Evolutionary conservation across 2,888 invertebrate genomes (phyloP), one percentile per base, ranked within the genome.

Genomic region (Dromius quadrimaculatus): DNA sequence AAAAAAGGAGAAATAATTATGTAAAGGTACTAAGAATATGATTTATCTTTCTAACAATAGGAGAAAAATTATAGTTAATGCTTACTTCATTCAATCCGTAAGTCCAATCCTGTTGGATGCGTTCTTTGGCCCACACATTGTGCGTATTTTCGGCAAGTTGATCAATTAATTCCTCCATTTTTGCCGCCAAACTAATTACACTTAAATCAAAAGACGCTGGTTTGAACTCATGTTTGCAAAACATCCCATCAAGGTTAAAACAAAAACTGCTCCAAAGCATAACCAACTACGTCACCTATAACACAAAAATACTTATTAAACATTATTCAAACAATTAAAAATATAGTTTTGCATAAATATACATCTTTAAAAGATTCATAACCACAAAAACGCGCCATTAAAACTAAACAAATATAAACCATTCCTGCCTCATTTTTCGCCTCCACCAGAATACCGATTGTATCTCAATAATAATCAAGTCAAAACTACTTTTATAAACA

Each of bases 151-250:
- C 97, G 0, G 99, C 98, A 70, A 99, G 83, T 76, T 95, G 93
- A 81, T 98, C 98, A 0, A 98, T 96, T 22, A 99, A 85, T 79
- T 98, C 97, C 79, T 97, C 96, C 89, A 99, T 91, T 83, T 97
- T 97, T 2, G 95, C 93, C 59, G 93, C 93, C 72, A 99, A 86
- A 45, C 90, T 89, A 71, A 98, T 94, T 54, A 95, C 95, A 77
- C 92, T 91, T 73, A 99, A 87, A 83, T 99, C 99, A 65, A 99
- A 84, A 0, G 99, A 99, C 5, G 97, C 96, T 66, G 99, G 99
- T 82, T 98, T 98, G 84, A 98, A 99, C 5, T 98, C 97, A 82
- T 98, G 99, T 3, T 99, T 99, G 82, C 95, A 98, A 84, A 99
- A 99, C 95, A 98, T 98, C 73, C 99, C 98, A 78, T 97, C 97